These are phyloP conservation scores for Hydra vulgaris DNA, from an alignment of 30 jellyfish, hydroid and myxozoan genomes.

Conservation along the genomic window DNA sequence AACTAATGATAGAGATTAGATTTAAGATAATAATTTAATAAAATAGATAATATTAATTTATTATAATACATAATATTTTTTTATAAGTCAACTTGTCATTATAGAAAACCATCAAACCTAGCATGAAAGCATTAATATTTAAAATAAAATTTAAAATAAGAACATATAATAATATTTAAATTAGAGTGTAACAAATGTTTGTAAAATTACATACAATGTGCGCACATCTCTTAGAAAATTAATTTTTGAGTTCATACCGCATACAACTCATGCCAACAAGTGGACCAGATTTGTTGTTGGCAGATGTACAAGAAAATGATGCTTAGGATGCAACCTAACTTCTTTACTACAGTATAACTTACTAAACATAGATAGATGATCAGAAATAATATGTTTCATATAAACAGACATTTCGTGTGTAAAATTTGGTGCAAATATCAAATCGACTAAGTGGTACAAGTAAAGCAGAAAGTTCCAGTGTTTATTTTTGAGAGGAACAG, in stretches of 20 bases:
- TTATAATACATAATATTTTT: no score
- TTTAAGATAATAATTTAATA: no score
- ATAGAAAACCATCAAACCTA: no score
- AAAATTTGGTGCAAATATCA: not conserved
- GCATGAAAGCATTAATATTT: no score
- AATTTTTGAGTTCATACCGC: not conserved
- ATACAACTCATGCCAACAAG: not conserved
- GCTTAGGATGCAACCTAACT: not conserved
- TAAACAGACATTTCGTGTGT: not conserved
- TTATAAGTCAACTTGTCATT: no score
- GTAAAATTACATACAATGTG: not conserved
- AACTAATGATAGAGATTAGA: no score
- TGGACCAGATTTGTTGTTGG: not conserved
- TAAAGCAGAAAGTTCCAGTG: not conserved
- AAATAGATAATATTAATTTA: no score
- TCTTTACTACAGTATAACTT: not conserved
- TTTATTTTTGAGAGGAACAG: not conserved
- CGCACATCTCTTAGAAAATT: not conserved
- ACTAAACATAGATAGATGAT: not conserved
- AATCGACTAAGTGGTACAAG: not conserved
- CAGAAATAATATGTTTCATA: not conserved
- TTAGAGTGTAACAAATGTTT: not conserved
- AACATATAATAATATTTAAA: no score
- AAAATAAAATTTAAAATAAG: no score
- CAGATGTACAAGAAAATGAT: not conserved